phyloP scores from a whole-genome alignment of 2,113 vertebrate genomes.

The Pseudolaguvia tuberculata region DNA sequence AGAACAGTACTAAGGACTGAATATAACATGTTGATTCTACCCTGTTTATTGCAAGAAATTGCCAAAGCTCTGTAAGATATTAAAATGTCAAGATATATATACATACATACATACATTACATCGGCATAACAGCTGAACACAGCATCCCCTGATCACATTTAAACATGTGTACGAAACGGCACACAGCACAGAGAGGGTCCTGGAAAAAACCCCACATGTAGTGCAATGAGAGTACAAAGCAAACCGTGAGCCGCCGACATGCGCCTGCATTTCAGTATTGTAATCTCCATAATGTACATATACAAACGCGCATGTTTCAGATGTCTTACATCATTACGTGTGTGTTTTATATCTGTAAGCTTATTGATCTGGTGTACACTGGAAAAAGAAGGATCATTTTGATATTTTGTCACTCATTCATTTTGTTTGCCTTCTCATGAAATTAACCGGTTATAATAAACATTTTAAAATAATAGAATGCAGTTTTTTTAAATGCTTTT shows the following conservation, averaged over 20 bases:
- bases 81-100: not conserved
- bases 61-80: not conserved
- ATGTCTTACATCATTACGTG: constrained; percentile 58
- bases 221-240: not conserved
- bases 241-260: not conserved
- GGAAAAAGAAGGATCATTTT: constrained; percentile 66
- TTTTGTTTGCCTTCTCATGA: constrained; percentile 61
- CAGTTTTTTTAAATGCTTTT: not conserved
- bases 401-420: constrained; percentile 33
- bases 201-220: not conserved
- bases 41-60: not conserved
- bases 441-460: constrained; percentile 71
- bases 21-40: not conserved
- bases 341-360: constrained; percentile 61
- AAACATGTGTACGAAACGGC: no score
- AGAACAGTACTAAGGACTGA: not conserved
- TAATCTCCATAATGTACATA: constrained; percentile 24
- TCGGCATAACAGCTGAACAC: no score
- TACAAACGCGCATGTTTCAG: constrained; percentile 57
- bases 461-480: constrained; percentile 64
- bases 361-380: constrained; percentile 74
- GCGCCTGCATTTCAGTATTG: constrained; percentile 27
- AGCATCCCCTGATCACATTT: not conserved
- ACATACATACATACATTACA: no score
- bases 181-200: not conserved